These are phyloP conservation scores for Nebria salina DNA, from an alignment of 2,888 invertebrate species.

Conservation along the genomic window DNA sequence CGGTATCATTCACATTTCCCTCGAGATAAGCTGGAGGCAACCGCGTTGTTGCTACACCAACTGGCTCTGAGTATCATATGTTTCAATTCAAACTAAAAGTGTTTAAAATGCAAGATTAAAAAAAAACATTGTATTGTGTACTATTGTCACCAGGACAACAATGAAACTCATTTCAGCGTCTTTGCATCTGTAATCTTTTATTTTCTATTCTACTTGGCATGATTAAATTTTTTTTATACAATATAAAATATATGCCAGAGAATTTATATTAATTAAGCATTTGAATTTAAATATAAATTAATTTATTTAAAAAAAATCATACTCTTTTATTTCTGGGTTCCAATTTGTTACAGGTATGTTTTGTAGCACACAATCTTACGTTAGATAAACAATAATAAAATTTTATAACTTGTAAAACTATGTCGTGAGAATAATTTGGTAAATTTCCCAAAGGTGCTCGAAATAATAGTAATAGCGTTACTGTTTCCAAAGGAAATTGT, in stretches of 20 bases:
- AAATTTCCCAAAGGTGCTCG: neutral
- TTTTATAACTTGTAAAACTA: neutral
- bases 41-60: neutral
- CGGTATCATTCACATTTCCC: conserved; percentile 7
- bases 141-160: neutral
- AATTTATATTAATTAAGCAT: too few species aligned
- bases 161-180: neutral
- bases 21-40: neutral
- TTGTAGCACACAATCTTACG: neutral
- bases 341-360: neutral
- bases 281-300: too few species aligned
- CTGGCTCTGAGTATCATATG: neutral
- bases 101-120: neutral
- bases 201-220: too few species aligned
- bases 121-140: neutral
- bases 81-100: neutral
- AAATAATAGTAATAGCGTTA: neutral
- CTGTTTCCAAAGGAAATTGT: conserved; percentile 35
- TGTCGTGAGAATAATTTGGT: neutral
- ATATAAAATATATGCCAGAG: too few species aligned
- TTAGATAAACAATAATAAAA: neutral
- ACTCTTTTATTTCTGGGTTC: too few species aligned
- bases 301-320: too few species aligned
- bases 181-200: neutral
- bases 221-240: too few species aligned